Percentiles rank a stretch among this genome's conserved stretches.
phyloP scores from a whole-genome alignment of 1,140 invertebrate species.

The Laupala kohalensis region DNA sequence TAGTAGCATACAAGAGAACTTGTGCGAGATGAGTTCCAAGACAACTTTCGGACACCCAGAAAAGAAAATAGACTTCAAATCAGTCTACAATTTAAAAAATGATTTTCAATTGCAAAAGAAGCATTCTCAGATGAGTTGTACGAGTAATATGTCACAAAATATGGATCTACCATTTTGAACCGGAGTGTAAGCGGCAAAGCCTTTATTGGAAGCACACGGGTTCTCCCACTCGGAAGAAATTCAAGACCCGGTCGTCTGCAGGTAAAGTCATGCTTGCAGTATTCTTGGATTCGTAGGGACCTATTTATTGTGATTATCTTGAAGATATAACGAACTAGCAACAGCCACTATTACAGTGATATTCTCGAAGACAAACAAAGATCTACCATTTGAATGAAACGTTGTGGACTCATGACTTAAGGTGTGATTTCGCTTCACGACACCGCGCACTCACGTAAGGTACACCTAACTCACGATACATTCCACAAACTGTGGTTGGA shows the following conservation, averaged over 20 bases:
- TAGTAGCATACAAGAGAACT: background rate
- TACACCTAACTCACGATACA: background rate
- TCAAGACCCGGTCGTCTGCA: background rate
- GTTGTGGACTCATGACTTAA: background rate
- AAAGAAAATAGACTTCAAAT: constrained; percentile 1
- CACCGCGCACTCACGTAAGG: background rate
- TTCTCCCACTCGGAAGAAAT: background rate
- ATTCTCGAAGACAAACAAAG: background rate
- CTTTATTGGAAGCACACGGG: background rate
- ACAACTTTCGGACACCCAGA: background rate
- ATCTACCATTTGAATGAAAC: background rate
- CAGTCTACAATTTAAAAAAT: background rate
- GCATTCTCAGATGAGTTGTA: background rate
- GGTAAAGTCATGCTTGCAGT: background rate
- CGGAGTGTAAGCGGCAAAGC: background rate
- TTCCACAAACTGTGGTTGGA: background rate
- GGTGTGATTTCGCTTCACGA: background rate
- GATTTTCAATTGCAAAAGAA: too few relatives aligned
- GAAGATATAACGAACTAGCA: background rate
- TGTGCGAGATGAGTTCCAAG: background rate
- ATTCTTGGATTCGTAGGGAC: background rate
- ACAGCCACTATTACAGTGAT: background rate
- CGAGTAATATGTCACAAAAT: background rate
- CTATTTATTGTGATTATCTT: background rate
- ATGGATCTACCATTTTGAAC: background rate